Conservation (phyloP, 2,113 vertebrate genomes). For the Pteropus alecto region DNA sequence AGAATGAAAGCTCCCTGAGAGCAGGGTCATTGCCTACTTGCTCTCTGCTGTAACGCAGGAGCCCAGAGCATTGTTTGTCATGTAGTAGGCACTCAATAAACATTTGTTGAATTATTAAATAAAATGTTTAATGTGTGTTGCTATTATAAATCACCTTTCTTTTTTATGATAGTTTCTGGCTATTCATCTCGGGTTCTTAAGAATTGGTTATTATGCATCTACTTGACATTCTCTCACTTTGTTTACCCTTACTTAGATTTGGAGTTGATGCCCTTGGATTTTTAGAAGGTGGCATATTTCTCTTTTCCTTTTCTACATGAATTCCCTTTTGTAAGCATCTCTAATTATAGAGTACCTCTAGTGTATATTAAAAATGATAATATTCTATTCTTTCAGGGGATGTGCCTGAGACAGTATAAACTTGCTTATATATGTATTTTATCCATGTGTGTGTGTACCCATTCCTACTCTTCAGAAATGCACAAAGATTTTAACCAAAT, state of each 20-base stretch:
- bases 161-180: not conserved
- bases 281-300: not conserved
- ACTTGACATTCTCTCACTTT: not conserved
- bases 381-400: not conserved
- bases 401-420: not conserved
- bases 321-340: not conserved
- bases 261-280: not conserved
- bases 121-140: not conserved
- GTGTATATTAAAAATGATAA: not conserved
- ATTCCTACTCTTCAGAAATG: conserved; percentile 13
- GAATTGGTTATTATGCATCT: not conserved
- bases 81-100: not conserved
- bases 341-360: not conserved
- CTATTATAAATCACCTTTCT: not conserved
- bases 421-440: not conserved
- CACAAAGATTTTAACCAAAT: not conserved
- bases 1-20: not conserved
- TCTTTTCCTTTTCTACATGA: conserved; percentile 16
- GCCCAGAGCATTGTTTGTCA: not conserved
- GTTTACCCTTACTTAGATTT: not conserved
- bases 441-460: not conserved
- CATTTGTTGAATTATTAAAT: not conserved
- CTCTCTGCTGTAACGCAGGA: not conserved
- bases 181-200: not conserved
- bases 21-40: not conserved